Evolutionary conservation across 2,797 vertebrate species (phyloP), one percentile per base, ranked within the genome.

Genomic region (Manis javanica): DNA sequence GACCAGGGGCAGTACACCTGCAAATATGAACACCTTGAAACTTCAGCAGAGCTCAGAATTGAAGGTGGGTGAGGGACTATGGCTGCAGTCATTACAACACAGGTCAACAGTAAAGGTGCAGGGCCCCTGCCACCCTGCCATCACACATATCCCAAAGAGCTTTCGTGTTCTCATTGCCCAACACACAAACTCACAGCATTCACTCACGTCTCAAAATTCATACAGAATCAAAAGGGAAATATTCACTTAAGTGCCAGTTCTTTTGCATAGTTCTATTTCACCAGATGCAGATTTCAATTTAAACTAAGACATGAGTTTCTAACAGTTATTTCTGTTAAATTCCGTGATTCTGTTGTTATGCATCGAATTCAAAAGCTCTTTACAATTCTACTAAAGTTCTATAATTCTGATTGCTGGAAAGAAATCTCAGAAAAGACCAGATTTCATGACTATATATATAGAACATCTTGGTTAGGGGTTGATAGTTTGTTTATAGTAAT

Each of bases 1-100:
- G 99, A 99, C 98, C 99, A 99, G 96, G 99, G 99, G 90, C 98
- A 98, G 77, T 99, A 99, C 95, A 98, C 99, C 97, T 99, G 99
- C 99, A 99, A 97, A 95, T 99, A 99, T 98, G 99, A 99, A 98
- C 98, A 99, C 98, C 98, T 99, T 95, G 99, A 99, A 98, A 99
- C 99, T 55, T 98, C 99, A 0, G 99, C 99, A 77, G 99, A 99
- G 97, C 99, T 99, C 97, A 99, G 98, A 97, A 99, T 99, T 15
- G 99, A 99, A 99, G 99, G 99, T 99, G 99, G 98, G 99, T 99
- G 98, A 98, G 89, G 66, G 21, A 8, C 7, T 29, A 3, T 0
- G 3, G 57, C 3, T 42, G 19, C 42, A 68, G 34, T 29, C 11
- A 7, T 5, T 3, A 1, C 8, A 29, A 37, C n/a, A 0, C 0